Conservation (phyloP, 2,888 invertebrate species). For the Caenorhabditis sinica region DNA sequence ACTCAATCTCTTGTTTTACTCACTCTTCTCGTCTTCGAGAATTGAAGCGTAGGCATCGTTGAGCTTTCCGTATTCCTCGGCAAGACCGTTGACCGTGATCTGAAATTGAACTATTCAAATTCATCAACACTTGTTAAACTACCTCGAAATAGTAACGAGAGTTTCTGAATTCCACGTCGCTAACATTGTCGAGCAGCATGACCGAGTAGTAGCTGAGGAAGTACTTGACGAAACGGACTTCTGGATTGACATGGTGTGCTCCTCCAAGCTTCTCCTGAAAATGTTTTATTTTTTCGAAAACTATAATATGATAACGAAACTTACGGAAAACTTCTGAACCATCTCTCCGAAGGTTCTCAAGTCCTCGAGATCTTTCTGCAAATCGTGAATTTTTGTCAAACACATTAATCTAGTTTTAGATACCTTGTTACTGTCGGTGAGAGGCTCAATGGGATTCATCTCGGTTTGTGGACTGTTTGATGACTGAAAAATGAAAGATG, state of each 20-base stretch:
- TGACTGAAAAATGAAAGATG: neutral
- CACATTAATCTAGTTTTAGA: too few species aligned
- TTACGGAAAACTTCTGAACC: constrained; percentile 5
- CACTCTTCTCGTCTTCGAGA: constrained; percentile 40
- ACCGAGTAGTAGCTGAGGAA: constrained; percentile 35
- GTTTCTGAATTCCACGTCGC: constrained; percentile 15
- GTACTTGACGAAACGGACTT: constrained; percentile 30
- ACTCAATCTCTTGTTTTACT: too few species aligned
- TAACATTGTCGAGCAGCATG: constrained; percentile 20
- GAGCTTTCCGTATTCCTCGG: constrained; percentile 6
- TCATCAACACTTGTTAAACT: neutral
- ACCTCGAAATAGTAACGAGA: constrained; percentile 11
- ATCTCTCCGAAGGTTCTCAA: constrained; percentile 2
- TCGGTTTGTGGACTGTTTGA: neutral
- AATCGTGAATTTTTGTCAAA: neutral
- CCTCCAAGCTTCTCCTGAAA: constrained; percentile 31
- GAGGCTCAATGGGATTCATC: neutral
- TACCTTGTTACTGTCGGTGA: neutral
- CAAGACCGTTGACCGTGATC: neutral
- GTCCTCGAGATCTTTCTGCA: constrained; percentile 6
- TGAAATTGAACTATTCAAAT: neutral
- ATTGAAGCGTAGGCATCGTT: constrained; percentile 13
- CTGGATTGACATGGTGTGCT: neutral
- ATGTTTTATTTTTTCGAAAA: neutral
- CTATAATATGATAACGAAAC: neutral